A percentile compares a stretch with the other conserved stretches of the same genome.
phyloP scores from a whole-genome alignment of 1,140 invertebrate genomes.

The Polypedilum pembai region DNA sequence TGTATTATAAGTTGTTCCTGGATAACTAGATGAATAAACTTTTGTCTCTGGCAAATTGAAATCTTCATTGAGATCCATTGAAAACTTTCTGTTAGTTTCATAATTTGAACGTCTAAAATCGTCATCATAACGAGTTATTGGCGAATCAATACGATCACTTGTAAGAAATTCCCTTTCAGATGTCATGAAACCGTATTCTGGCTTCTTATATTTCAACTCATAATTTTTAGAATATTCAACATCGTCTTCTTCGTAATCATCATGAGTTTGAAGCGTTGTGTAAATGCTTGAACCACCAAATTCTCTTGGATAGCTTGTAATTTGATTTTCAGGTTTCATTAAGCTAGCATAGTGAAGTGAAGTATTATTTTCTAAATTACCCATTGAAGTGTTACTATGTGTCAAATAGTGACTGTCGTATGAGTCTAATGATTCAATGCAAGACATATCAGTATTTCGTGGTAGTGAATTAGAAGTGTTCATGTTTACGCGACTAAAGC shows the following conservation, averaged over 20 bases:
- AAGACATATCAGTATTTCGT: conserved; percentile 40
- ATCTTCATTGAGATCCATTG: conserved; percentile 41
- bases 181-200: conserved; percentile 34
- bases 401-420: conserved; percentile 42
- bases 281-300: conserved; percentile 47
- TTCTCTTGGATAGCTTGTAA: conserved; percentile 28
- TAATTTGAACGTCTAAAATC: conserved; percentile 52
- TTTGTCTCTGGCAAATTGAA: conserved; percentile 44
- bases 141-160: conserved; percentile 55
- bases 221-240: conserved; percentile 50
- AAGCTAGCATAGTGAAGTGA: conserved; percentile 29
- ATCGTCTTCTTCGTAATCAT: conserved; percentile 36
- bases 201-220: conserved; percentile 49
- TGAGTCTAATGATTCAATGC: conserved; percentile 42
- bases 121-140: conserved; percentile 68
- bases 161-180: conserved; percentile 42
- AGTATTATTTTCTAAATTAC: conserved; percentile 33
- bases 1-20: conserved; percentile 60
- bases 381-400: conserved; percentile 39
- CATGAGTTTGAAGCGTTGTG: conserved; percentile 38
- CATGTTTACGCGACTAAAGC: not conserved
- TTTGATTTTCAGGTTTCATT: not conserved
- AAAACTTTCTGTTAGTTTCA: conserved; percentile 39
- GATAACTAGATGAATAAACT: conserved; percentile 76
- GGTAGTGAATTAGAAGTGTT: conserved; percentile 40